Percentiles rank a stretch among this genome's conserved stretches.
phyloP scores from a whole-genome alignment of 2,113 vertebrate species.

The Bubo bubo region DNA sequence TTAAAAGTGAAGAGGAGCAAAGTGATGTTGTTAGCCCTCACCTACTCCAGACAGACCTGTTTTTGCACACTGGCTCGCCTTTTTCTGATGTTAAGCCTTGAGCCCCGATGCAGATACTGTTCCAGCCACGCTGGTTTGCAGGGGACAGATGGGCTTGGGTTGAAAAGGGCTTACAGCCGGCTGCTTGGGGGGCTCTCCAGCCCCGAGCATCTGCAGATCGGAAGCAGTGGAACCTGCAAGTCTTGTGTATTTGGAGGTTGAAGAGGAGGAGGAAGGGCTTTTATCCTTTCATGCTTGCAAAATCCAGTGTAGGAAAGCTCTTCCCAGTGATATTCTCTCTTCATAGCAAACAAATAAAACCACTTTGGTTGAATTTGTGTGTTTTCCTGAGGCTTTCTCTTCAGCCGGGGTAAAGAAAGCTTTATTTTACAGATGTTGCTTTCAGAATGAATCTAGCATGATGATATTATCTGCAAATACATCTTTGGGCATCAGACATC shows the following conservation, averaged over 20 bases:
- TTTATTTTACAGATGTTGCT: constrained; percentile 25
- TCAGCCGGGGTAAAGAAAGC: background rate
- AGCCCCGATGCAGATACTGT: background rate
- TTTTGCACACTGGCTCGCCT: background rate
- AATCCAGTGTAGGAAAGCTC: background rate
- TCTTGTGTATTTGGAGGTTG: background rate
- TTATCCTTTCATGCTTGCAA: background rate
- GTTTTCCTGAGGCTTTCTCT: background rate
- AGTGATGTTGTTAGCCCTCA: background rate
- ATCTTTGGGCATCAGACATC: background rate
- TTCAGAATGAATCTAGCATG: background rate
- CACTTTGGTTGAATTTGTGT: background rate
- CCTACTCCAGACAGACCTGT: background rate
- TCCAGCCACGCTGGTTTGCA: background rate
- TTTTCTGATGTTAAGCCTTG: background rate
- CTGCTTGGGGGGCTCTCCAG: background rate
- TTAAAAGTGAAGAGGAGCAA: background rate
- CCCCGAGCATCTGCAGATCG: fast-evolving
- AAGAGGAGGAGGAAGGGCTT: background rate
- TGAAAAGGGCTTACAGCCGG: background rate
- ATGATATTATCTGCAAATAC: constrained; percentile 1
- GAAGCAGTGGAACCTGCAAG: background rate
- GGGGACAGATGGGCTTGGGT: background rate
- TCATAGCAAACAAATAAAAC: background rate
- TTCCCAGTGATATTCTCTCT: background rate